Evolutionary conservation across 2,113 vertebrate species (phyloP).

Genomic region (Bufo gargarizans): DNA sequence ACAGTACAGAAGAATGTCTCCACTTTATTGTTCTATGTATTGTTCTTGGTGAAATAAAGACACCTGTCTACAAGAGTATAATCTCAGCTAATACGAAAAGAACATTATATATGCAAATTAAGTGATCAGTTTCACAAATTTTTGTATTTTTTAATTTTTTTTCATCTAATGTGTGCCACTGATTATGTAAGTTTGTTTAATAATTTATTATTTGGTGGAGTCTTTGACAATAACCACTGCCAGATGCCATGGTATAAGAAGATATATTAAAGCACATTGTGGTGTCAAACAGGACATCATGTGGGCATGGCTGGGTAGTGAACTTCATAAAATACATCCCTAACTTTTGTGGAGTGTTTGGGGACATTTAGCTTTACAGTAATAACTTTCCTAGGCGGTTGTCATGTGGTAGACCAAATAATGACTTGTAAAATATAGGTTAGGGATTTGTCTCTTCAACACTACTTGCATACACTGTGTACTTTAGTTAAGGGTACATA

Average conservation of each 20-base stretch:
- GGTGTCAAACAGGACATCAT: neutral
- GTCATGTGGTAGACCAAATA: slow-evolving; percentile 1
- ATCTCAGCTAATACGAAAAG: neutral
- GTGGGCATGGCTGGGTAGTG: neutral
- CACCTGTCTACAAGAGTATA: neutral
- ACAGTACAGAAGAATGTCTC: neutral
- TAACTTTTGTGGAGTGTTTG: neutral
- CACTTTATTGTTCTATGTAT: slow-evolving; percentile 9
- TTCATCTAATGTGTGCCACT: neutral
- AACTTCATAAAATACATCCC: too few relatives aligned
- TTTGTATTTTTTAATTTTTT: neutral
- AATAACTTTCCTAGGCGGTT: neutral
- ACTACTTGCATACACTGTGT: slow-evolving; percentile 52
- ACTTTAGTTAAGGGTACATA: slow-evolving; percentile 53
- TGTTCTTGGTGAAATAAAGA: slow-evolving; percentile 2
- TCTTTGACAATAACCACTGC: neutral
- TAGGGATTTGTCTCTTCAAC: slow-evolving; percentile 54
- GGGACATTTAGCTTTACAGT: neutral
- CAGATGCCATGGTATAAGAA: neutral
- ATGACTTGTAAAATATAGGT: slow-evolving; percentile 4
- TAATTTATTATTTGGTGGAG: neutral
- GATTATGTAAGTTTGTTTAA: neutral
- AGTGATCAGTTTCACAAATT: neutral
- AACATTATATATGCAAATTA: neutral
- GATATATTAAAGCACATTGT: neutral